Evolutionary conservation across 2,113 vertebrate species (phyloP), one percentile per base, ranked within the genome.

Genomic region (Solea senegalensis): DNA sequence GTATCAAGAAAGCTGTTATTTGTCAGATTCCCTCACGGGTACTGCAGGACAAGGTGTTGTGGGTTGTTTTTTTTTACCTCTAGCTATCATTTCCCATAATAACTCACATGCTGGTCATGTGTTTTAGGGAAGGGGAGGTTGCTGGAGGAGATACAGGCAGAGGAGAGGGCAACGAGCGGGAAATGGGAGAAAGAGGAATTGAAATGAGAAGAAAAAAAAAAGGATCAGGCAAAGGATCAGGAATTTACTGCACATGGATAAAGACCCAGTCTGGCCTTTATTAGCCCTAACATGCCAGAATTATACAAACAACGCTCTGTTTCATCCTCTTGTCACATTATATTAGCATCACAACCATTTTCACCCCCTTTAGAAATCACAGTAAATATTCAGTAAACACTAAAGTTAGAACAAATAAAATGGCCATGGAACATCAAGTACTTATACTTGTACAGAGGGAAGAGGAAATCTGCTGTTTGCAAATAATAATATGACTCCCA

Each of bases 51-150:
- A 53, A 15, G 28, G 28, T 34, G 28, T 34, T 34, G 3, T 34
- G 28, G 2, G 40, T n/a, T 54, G 46, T 65, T 76, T 65, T 15
- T 28, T 65, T 54, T 76, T 55, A 58, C 45, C 74, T 72, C 67
- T 54, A 70, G 27, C 10, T 10, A 48, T 14, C 11, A 13, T 51
- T 66, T 13, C 12, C 39, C 57, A 45, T 14, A 1, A 39, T 80
- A 76, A 75, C 71, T 83, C 81, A 83, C 54, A 59, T 80, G 50
- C 39, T 12, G 41, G 63, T 78, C 75, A 88, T 1, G 5, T 43
- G 71, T 74, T 82, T 74, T 66, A 65, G 40, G 50, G 82, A 74
- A 79, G 79, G 40, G 34, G 53, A 43, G n/a, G 46, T 48, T 34
- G 13, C 63, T 41, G 13, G 15, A 65, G 63, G 82, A 72, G 48